A percentile compares a stretch with the other conserved stretches of the same genome.
These are phyloP conservation scores for Druon quercuslanigerum DNA, from an alignment of 1,140 invertebrate species.

Conservation along the genomic window DNA sequence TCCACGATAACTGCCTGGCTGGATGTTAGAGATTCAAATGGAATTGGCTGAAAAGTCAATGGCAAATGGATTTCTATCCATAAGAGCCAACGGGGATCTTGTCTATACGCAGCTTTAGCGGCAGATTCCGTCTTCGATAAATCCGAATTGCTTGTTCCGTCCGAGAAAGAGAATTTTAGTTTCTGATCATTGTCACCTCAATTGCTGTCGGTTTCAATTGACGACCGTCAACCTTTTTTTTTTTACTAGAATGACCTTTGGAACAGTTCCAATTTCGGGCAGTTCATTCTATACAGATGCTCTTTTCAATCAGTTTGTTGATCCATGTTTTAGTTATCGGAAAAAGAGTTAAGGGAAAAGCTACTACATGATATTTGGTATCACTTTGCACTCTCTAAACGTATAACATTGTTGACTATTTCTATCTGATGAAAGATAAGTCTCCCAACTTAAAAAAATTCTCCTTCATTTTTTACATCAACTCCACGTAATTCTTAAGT, in stretches of 20 bases:
- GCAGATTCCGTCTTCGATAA: neutral
- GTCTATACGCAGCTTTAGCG: neutral
- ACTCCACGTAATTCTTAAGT: neutral
- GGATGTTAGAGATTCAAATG: conserved; percentile 54
- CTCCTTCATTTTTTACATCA: neutral
- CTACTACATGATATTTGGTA: too few species aligned
- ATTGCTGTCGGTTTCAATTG: neutral
- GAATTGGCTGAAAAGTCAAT: conserved; percentile 53
- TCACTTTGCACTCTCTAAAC: too few species aligned
- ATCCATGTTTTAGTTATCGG: too few species aligned
- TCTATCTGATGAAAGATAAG: too few species aligned
- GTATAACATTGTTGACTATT: too few species aligned
- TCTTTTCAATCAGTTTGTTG: too few species aligned
- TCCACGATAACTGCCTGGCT: conserved; percentile 48
- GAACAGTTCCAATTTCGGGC: too few species aligned
- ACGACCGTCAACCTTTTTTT: neutral
- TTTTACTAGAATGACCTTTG: neutral
- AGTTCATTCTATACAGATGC: too few species aligned
- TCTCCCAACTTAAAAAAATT: too few species aligned
- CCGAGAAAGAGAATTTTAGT: neutral
- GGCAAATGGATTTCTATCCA: conserved; percentile 19
- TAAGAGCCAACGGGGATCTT: neutral
- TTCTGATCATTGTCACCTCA: conserved; percentile 2
- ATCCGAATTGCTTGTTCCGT: neutral
- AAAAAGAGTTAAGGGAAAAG: too few species aligned